Conservation (phyloP, 2,888 invertebrate genomes). For the Tinea trinotella region DNA sequence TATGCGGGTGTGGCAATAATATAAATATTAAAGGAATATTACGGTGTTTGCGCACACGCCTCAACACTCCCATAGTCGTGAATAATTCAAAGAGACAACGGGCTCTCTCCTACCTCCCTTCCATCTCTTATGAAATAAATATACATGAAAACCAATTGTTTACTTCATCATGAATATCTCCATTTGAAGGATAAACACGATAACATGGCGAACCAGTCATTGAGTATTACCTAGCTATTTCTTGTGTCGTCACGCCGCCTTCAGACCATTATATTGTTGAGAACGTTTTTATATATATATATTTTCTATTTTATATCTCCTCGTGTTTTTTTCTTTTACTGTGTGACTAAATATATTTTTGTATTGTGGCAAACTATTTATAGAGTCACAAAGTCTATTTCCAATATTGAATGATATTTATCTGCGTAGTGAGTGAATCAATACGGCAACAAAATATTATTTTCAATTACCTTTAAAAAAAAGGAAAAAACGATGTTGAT, state of each 20-base stretch:
- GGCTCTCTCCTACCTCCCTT: neutral
- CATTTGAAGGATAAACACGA: neutral
- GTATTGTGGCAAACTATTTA: neutral
- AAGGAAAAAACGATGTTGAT: constrained; percentile 18
- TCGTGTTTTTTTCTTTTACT: neutral
- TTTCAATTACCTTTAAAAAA: constrained; percentile 8
- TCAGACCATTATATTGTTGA: neutral
- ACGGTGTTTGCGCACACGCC: constrained; percentile 51
- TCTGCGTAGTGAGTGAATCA: neutral
- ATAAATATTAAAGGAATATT: constrained; percentile 60
- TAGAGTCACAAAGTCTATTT: neutral
- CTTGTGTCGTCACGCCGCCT: neutral
- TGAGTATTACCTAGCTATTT: neutral
- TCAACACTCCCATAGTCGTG: constrained; percentile 50
- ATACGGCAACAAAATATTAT: neutral
- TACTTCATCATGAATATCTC: constrained; percentile 31
- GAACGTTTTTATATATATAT: neutral
- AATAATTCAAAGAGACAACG: constrained; percentile 45
- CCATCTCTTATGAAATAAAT: constrained; percentile 6
- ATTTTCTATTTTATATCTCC: neutral
- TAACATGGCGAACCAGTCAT: neutral
- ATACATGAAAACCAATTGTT: constrained; percentile 34
- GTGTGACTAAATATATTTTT: neutral
- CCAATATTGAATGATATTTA: neutral
- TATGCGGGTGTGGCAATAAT: constrained; percentile 43